Conservation (phyloP, 2,113 vertebrate genomes). For the Cichladusa arquata region DNA sequence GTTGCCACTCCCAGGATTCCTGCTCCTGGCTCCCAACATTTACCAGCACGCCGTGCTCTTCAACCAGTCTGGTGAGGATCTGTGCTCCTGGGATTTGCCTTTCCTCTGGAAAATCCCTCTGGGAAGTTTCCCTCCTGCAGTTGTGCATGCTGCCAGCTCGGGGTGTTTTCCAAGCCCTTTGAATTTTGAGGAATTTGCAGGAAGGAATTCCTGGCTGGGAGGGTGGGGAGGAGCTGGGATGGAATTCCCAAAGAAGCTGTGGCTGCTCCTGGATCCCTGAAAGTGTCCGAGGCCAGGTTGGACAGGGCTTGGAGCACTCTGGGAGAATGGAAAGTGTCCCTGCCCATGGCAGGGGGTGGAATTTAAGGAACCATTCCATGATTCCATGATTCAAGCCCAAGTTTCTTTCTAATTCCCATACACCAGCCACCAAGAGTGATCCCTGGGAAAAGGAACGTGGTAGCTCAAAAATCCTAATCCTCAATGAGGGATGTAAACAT, state of each 20-base stretch:
- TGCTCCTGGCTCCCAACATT: constrained; percentile 91
- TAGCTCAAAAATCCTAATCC: not conserved
- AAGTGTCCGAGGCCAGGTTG: not conserved
- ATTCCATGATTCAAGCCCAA: not conserved
- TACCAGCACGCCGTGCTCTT: constrained; percentile 87
- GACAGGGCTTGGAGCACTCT: not conserved
- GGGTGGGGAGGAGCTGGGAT: not conserved
- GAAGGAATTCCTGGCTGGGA: not conserved
- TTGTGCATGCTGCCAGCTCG: fast-evolving
- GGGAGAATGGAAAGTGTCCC: fast-evolving
- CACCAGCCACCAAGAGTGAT: not conserved
- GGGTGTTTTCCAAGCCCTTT: not conserved
- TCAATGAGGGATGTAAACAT: fast-evolving
- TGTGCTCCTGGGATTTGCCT: not conserved
- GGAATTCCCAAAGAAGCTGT: not conserved
- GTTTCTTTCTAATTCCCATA: fast-evolving
- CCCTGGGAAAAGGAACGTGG: not conserved
- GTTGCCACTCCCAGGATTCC: constrained; percentile 91
- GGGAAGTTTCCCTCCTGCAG: not conserved
- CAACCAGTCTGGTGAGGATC: constrained; percentile 83
- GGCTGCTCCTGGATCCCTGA: not conserved
- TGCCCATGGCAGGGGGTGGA: not conserved
- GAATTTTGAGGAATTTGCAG: not conserved
- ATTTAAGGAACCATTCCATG: not conserved
- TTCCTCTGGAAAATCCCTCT: not conserved